Base-by-base conservation (phyloP, 2,888 invertebrate species). In the Epinotia demarniana region DNA sequence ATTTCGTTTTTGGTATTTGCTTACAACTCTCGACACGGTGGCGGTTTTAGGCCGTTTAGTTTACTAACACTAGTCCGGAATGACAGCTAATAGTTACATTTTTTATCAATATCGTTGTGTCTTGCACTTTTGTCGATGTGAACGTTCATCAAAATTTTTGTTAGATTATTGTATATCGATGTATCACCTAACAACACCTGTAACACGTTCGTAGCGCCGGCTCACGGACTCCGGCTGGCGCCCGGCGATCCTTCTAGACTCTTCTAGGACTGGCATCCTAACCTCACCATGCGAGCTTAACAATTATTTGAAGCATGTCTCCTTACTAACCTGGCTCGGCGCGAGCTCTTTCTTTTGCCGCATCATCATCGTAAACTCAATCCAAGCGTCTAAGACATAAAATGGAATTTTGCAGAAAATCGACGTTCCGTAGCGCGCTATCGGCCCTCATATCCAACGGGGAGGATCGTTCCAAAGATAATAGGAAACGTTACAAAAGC, bases 401-500 rank as follows among this genome's bases (percentile, higher is more conserved):
- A 93, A 92, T 93, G 92, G 89, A 92, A 93, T 93, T 93, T 94
- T 93, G 89, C 94, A 94, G 94, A 94, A 94, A 94, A 91, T 94
- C 94, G 90, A 94, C 94, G 93, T 94, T 94, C 92, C 94, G 94
- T 94, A 94, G 91, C 91, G 94, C 94, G 91, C 92, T 94, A 92
- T 93, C 93, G 89, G 93, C 94, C 89, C 92, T 94, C 92, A 94
- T 94, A 92, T 93, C 93, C 92, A 93, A 92, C 92, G 93, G 90
- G 92, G 95, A 90, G 95, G 95, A 92, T 92, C 95, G 91, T 94
- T 94, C 91, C 95, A 95, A 92, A 95, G 95, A 91, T 94, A 92
- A 94, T 91, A 95, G 95, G 91, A 95, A 95, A 92, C 95, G 95
- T 93, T 95, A 96, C 94, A 96, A 96, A 94, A 96, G 96, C 89